Base-by-base conservation (phyloP, 2,113 vertebrate species). In the Pedetes capensis region DNA sequence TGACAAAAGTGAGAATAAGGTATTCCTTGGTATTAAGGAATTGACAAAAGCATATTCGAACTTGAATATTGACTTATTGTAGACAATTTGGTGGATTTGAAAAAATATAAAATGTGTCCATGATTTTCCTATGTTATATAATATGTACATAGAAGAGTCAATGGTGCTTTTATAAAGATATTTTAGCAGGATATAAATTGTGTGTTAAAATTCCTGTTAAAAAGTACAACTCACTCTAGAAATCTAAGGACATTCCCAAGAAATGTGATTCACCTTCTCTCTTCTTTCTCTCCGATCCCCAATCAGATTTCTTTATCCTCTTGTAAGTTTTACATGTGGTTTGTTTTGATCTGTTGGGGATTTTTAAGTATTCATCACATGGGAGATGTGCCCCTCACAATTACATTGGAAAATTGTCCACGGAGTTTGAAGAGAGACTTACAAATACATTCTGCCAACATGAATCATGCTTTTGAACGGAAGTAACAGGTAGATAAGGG, bases 131-230 rank as follows among this genome's bases (percentile, higher is more conserved):
- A 4, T 34, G 5, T 37, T 53, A 37, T 64, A 55, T 66, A 47
- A 44, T 55, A 68, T n/a, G 16, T n/a, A n/a, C 18, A 39, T 27
- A 44, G 5, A 95, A 69, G 47, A 87, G 93, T 55, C 8, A 3
- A 34, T 69, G 53, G 32, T 51, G n/a, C 69, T 89, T 95, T 89
- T 91, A 79, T 74, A 91, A 91, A 89, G 89, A 20, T 64, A 84
- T 57, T 85, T 69, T 69, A 81, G 42, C n/a, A 88, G 78, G 55
- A 75, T 69, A 18, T 75, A 51, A 92, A 55, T 69, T 79, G 11
- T 37, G 6, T 42, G 34, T 74, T 89, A 49, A 92, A 85, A 69
- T 88, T 74, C 59, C 14, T 51, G 82, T 82, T 47, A 29, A 88
- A 93, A 86, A 49, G 13, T 11, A 2, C 42, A 80, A 2, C 32